phyloP scores from a whole-genome alignment of 2,113 vertebrate species.

The Engraulis encrasicolus region DNA sequence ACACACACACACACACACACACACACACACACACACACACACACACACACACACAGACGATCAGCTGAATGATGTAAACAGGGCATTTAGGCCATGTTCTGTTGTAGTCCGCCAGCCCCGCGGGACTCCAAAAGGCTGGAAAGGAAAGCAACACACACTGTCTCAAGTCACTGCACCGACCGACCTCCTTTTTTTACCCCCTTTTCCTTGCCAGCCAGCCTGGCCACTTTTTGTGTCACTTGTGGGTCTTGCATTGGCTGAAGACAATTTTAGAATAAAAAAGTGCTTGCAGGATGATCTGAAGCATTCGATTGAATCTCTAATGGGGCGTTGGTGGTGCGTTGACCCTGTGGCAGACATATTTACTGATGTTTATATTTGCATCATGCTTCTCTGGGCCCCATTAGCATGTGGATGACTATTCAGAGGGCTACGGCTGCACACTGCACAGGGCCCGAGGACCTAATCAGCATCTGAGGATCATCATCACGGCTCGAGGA shows the following conservation, averaged over 20 bases:
- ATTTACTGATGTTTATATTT: slow-evolving; percentile 12
- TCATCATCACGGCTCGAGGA: not conserved
- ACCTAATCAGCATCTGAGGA: not conserved
- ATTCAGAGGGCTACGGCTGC: not conserved
- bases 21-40: not conserved
- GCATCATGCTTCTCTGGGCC: not conserved
- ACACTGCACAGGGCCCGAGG: not conserved
- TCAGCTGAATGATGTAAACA: not conserved
- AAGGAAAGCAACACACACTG: not conserved
- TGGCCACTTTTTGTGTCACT: not conserved
- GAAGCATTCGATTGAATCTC: not conserved
- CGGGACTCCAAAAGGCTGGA: not conserved
- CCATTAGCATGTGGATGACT: not conserved
- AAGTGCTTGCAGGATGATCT: not conserved
- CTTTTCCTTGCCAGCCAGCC: not conserved
- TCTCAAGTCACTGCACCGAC: not conserved
- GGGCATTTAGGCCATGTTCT: not conserved
- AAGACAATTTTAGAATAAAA: not conserved
- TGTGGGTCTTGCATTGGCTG: not conserved
- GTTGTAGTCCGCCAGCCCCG: not conserved
- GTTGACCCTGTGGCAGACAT: not conserved
- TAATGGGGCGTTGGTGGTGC: not conserved
- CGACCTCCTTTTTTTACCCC: not conserved
- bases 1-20: slow-evolving; percentile 1
- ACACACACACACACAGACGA: not conserved